Base-by-base conservation (phyloP, 2,797 vertebrate genomes). In the Hippoglossus hippoglossus region DNA sequence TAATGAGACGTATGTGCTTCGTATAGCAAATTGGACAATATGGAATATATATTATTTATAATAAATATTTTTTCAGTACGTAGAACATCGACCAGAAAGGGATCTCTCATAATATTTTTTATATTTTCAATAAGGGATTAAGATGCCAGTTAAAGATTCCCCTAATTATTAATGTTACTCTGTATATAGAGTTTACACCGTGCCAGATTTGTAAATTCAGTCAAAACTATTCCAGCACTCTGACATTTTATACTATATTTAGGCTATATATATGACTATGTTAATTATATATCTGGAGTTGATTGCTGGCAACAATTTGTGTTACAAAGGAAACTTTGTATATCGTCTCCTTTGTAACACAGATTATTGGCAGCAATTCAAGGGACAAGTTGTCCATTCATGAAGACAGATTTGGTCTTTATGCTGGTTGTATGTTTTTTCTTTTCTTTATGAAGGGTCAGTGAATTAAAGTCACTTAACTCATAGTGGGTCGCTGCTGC, bases 401-500 rank as follows among this genome's bases (percentile, higher is more conserved):
- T 18, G 16, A 19, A 26, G 10, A 24, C 22, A 10, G 24, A 26
- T 13, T 58, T 1, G 8, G 16, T 55, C 1, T 9, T 34, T 46
- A 46, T 46, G 44, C 2, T 8, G 10, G 13, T 24, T 67, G 34
- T 52, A 16, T 15, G 10, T 57, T 11, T 53, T 19, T 18, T 51
- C 12, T 59, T 28, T 36, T 68, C 60, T 1, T 57, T 51, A 21
- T 41, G 26, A 51, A 28, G 36, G 36, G 36, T 2, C 3, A 46
- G 12, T 16, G 21, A 44, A 39, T 55, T 47, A 12, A 5, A 7
- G 2, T 53, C 1, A 62, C 65, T 36, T n/a, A 60, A 5, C 3
- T 59, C 58, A 54, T 47, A 51, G 25, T 59, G 36, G 31, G 31
- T 44, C 12, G 4, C 24, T 65, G 53, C 28, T 31, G 31, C 56